Evolutionary conservation across 1,140 invertebrate species (phyloP).

Genomic region (Calycopis cecrops): DNA sequence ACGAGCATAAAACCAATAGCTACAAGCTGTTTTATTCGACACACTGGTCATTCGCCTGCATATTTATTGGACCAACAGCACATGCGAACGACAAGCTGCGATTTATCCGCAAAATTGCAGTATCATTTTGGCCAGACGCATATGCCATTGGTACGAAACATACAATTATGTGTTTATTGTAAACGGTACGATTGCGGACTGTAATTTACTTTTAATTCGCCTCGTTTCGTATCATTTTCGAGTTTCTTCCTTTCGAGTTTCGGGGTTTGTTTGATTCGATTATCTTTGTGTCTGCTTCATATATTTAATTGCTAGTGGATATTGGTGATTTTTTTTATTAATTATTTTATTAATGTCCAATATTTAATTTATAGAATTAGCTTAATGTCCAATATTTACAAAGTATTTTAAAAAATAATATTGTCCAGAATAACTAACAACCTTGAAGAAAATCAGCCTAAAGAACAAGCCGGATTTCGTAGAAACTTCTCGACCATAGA

Average conservation of each 20-base stretch:
- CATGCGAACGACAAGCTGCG: constrained; percentile 45
- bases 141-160: constrained; percentile 69
- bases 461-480: no score
- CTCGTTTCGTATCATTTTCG: constrained; percentile 72
- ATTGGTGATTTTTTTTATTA: not conserved
- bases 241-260: constrained; percentile 55
- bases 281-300: constrained; percentile 20
- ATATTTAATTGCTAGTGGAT: constrained; percentile 12
- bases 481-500: no score
- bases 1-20: no score
- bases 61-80: constrained; percentile 30
- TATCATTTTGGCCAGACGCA: constrained; percentile 65
- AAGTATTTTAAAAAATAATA: no score
- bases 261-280: constrained; percentile 39
- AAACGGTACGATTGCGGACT: constrained; percentile 68
- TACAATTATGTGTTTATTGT: constrained; percentile 74
- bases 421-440: no score
- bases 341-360: constrained; percentile 1
- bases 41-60: constrained; percentile 16
- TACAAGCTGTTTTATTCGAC: not conserved
- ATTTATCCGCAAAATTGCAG: constrained; percentile 55
- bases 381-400: no score
- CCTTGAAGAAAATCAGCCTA: no score
- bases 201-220: constrained; percentile 73
- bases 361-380: no score